These are phyloP conservation scores for Cathartes aura DNA, from an alignment of 2,113 vertebrate genomes.

Conservation along the genomic window DNA sequence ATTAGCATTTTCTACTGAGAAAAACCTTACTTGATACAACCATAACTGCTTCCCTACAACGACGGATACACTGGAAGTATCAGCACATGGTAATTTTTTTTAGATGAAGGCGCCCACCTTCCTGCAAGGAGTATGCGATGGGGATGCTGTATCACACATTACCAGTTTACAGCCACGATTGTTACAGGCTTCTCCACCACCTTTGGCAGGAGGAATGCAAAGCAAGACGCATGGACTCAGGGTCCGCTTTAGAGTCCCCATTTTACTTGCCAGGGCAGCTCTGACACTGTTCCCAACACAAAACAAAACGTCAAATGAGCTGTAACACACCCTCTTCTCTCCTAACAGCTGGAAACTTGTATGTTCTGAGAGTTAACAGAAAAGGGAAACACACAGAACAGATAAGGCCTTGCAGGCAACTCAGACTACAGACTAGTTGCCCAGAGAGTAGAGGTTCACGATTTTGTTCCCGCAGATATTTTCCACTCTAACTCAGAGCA, in stretches of 20 bases:
- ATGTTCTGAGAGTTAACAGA: background rate
- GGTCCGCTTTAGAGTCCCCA: background rate
- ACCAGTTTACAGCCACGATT: background rate
- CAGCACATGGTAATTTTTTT: background rate
- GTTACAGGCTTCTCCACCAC: background rate
- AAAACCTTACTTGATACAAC: background rate
- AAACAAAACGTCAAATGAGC: background rate
- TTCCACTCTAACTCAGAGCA: background rate
- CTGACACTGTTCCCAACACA: background rate
- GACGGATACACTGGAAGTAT: background rate
- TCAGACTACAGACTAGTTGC: background rate
- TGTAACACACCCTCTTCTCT: background rate
- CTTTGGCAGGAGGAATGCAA: background rate
- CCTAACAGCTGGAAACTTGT: background rate
- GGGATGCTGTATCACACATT: background rate
- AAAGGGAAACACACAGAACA: background rate
- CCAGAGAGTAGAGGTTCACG: background rate
- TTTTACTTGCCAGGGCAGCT: background rate
- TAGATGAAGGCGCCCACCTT: background rate
- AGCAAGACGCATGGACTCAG: background rate
- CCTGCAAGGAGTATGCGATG: background rate
- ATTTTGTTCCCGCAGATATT: background rate
- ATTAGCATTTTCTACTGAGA: background rate
- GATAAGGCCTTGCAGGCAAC: background rate
- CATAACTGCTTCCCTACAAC: background rate